Base-by-base conservation (phyloP, 1,140 invertebrate genomes). In the Bombyx mori region DNA sequence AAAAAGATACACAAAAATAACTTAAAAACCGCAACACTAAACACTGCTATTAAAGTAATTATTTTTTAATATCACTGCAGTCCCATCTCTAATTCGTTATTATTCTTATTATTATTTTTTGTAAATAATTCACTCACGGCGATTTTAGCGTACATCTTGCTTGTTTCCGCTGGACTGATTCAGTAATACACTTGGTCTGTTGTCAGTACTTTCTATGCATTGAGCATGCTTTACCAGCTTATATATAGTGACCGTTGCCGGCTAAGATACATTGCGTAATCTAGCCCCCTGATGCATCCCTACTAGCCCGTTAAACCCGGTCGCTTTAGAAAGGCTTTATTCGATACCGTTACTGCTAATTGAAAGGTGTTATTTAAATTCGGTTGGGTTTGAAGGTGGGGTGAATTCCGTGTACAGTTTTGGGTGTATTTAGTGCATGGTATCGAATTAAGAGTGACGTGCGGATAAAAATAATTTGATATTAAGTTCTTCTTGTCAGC, bases 131-230 rank as follows among this genome's bases (percentile, higher is more conserved):
- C 12, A 82, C 82, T 86, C 75, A 86, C 82, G 71, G 81, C 75
- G 75, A 86, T 74, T 80, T 84, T 86, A 62, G 82, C 73, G 82
- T 82, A 84, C 82, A 86, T 86, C 67, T 79, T 83, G 71, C 67
- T 75, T 73, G 66, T 47, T 42, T 73, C 57, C 60, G 80, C 80
- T 82, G 80, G 79, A 82, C 78, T 82, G 79, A 82, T 75, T 71
- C 61, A 63, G 62, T 75, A 55, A 70, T 71, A 76, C 77, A 77
- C 73, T 80, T 77, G 69, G 72, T 61, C 69, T 75, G 71, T 63
- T 65, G 69, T 64, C 69, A 74, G 75, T 60, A 73, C 77, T 84
- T 79, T 84, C 75, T 84, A 72, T 74, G 74, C 67, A 67, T 22
- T 60, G 63, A 56, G 58, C 69, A 68, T 70, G 71, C 58, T 62